phyloP scores from a whole-genome alignment of 2,797 vertebrate genomes.

The Balearica regulorum region DNA sequence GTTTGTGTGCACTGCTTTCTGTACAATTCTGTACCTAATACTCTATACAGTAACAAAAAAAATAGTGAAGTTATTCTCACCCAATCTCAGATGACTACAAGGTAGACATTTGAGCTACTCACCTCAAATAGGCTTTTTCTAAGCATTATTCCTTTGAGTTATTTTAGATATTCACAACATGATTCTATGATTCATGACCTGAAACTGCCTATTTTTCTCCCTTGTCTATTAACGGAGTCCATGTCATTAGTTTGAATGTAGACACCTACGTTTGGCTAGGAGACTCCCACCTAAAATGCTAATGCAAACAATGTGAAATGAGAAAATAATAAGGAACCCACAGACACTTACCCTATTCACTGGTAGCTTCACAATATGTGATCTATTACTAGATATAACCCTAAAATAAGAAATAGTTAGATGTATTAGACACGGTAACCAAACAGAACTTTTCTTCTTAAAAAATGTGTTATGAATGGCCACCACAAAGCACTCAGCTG shows the following conservation, averaged over 20 bases:
- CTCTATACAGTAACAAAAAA: neutral
- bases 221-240: neutral
- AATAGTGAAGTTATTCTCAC: neutral
- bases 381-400: conserved; percentile 93
- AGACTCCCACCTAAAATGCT: neutral
- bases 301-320: neutral
- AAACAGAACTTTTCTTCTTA: neutral
- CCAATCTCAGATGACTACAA: neutral
- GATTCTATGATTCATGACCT: neutral
- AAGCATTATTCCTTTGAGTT: neutral
- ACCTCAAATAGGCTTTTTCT: neutral
- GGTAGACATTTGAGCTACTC: neutral
- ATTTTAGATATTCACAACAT: neutral
- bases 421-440: neutral
- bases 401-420: conserved; percentile 72
- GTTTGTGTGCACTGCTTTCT: neutral
- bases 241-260: neutral
- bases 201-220: neutral
- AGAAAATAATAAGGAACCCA: neutral
- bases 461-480: neutral
- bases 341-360: conserved; percentile 84
- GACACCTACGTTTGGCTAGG: neutral
- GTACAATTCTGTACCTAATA: neutral
- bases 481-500: neutral
- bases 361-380: conserved; percentile 90